phyloP scores from a whole-genome alignment of 2,797 vertebrate species.

The Eutrigla gurnardus region DNA sequence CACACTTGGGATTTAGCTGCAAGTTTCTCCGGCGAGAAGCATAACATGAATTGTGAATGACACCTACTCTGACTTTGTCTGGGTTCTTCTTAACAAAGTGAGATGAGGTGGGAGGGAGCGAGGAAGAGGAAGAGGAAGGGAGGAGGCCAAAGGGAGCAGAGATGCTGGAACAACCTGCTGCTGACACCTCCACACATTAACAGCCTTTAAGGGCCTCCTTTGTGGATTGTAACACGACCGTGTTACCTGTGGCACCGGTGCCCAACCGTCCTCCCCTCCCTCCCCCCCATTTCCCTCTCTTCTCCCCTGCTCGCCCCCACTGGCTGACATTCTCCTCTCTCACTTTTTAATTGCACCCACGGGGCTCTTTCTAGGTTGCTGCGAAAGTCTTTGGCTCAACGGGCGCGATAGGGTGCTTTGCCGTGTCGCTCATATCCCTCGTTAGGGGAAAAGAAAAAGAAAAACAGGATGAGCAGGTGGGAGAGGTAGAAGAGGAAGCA shows the following conservation, averaged over 20 bases:
- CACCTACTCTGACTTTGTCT: constrained; percentile 26
- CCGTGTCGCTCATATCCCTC: constrained; percentile 74
- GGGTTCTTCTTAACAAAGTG: constrained; percentile 46
- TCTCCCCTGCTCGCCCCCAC: constrained; percentile 47
- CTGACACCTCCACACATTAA: constrained; percentile 72
- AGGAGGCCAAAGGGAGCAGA: constrained; percentile 29
- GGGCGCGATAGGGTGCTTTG: constrained; percentile 73
- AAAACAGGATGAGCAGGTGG: constrained; percentile 21
- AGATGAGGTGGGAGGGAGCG: constrained; percentile 11
- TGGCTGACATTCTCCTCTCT: constrained; percentile 83
- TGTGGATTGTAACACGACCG: constrained; percentile 69
- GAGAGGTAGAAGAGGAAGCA: constrained; percentile 4
- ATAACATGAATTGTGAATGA: constrained; percentile 35
- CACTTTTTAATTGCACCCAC: constrained; percentile 84
- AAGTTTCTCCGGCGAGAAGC: constrained; percentile 39
- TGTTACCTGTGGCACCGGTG: constrained; percentile 71
- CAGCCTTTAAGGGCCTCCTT: constrained; percentile 76
- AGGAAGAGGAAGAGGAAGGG: constrained; percentile 2
- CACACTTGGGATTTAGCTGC: constrained; percentile 42
- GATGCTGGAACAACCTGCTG: constrained; percentile 56
- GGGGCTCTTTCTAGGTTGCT: constrained; percentile 74
- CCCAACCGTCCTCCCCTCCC: constrained; percentile 12
- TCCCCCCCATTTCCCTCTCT: not conserved
- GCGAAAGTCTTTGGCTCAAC: constrained; percentile 74
- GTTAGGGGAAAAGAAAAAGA: constrained; percentile 56